A percentile compares a stretch with the other conserved stretches of the same genome.
These are phyloP conservation scores for Mantis religiosa DNA, from an alignment of 2,888 invertebrate genomes.

Conservation along the genomic window DNA sequence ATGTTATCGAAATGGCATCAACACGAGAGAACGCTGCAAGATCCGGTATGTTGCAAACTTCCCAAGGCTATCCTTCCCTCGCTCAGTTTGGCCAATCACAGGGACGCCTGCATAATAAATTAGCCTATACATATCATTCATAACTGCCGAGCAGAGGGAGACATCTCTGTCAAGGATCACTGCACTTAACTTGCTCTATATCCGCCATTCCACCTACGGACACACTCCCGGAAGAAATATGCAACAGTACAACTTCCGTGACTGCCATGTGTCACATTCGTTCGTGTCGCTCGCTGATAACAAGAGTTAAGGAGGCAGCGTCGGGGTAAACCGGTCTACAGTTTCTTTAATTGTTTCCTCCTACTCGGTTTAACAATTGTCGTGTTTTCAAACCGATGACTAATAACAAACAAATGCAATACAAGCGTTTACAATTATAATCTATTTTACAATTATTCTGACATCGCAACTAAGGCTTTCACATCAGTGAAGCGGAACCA, in stretches of 20 bases:
- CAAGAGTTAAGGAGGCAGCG: background rate
- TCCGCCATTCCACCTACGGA: background rate
- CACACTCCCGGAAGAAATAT: background rate
- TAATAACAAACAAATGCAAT: too few species aligned
- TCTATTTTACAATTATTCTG: too few species aligned
- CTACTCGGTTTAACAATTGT: background rate
- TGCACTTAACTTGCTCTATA: background rate
- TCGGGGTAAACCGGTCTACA: background rate
- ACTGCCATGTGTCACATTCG: background rate
- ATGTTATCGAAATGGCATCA: background rate
- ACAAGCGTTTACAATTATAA: too few species aligned
- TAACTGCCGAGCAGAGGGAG: background rate
- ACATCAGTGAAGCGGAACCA: too few species aligned
- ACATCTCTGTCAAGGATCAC: background rate
- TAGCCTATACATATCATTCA: background rate
- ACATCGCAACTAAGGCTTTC: too few species aligned
- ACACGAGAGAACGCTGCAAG: background rate
- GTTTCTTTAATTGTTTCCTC: background rate
- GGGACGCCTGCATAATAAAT: background rate
- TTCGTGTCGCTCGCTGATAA: background rate
- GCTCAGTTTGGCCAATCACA: background rate
- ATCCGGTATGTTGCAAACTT: background rate
- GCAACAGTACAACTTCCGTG: background rate
- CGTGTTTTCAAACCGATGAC: background rate
- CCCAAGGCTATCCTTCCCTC: background rate